Evolutionary conservation across 2,113 vertebrate genomes (phyloP).

Genomic region (Oryzias celebensis): DNA sequence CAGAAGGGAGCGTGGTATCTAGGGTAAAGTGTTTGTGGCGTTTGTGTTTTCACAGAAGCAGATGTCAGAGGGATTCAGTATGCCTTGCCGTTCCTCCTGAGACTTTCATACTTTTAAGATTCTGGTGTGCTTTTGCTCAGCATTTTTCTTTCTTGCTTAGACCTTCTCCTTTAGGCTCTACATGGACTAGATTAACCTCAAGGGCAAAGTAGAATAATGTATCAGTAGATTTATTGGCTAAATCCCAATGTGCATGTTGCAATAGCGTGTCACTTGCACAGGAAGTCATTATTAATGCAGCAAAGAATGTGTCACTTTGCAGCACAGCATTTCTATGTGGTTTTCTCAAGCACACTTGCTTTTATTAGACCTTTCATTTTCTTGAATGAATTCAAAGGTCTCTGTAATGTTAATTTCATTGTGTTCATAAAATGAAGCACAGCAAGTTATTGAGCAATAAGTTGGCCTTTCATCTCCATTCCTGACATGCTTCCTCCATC

Average conservation of each 20-base stretch:
- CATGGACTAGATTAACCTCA: not conserved
- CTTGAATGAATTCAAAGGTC: too few relatives aligned
- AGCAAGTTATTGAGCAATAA: conserved; percentile 12
- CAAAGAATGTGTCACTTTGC: conserved; percentile 13
- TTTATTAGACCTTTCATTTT: too few relatives aligned
- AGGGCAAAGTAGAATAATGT: not conserved
- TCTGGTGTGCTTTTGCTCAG: conserved; percentile 7
- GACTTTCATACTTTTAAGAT: conserved; percentile 28
- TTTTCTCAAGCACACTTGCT: conserved; percentile 3
- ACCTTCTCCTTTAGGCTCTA: not conserved
- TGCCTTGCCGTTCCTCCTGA: conserved; percentile 48
- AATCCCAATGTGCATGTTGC: conserved; percentile 30
- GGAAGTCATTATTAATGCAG: conserved; percentile 19
- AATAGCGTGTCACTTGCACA: conserved; percentile 20
- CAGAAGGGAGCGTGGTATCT: conserved; percentile 52
- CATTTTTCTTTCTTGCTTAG: not conserved
- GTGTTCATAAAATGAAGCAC: conserved; percentile 14
- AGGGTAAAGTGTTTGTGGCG: conserved; percentile 55
- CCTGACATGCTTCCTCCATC: conserved; percentile 22
- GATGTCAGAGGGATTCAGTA: conserved; percentile 45
- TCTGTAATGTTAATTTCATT: conserved; percentile 3
- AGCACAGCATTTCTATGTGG: conserved; percentile 5
- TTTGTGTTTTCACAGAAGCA: conserved; percentile 44
- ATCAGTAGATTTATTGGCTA: conserved; percentile 25
- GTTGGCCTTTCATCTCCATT: conserved; percentile 29